Evolutionary conservation across 2,888 invertebrate species (phyloP).

Genomic region (Helleia helle): DNA sequence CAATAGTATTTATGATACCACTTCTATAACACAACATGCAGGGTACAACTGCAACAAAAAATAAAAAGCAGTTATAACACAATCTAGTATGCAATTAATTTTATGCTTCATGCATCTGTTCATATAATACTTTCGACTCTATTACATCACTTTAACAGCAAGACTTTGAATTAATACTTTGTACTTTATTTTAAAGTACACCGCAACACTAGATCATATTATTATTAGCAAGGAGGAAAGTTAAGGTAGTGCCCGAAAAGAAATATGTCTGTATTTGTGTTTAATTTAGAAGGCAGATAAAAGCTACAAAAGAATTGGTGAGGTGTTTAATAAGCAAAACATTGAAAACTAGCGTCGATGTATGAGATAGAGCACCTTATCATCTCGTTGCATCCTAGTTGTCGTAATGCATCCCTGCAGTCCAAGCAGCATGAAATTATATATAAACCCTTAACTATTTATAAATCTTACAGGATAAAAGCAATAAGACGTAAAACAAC

Average conservation of each 20-base stretch:
- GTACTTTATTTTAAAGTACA: background rate
- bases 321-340: slow-evolving; percentile 37
- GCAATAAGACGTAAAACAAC: slow-evolving; percentile 64
- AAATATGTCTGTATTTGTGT: background rate
- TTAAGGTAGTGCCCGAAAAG: background rate
- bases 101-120: slow-evolving; percentile 3
- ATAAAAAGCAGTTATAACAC: slow-evolving; percentile 29
- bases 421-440: slow-evolving; percentile 50
- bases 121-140: slow-evolving; percentile 1
- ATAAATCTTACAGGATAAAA: slow-evolving; percentile 28
- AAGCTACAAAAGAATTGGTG: slow-evolving; percentile 17
- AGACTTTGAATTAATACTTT: background rate
- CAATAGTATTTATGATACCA: slow-evolving; percentile 65
- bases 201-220: background rate
- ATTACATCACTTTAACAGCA: background rate
- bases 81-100: slow-evolving; percentile 28
- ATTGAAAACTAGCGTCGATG: slow-evolving; percentile 23
- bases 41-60: slow-evolving; percentile 77
- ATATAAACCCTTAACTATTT: slow-evolving; percentile 19
- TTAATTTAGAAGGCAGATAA: background rate
- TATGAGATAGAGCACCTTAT: slow-evolving; percentile 52
- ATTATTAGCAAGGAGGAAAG: background rate
- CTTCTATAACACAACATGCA: slow-evolving; percentile 74
- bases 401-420: slow-evolving; percentile 51
- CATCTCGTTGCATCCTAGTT: slow-evolving; percentile 70